Base-by-base conservation (phyloP, 2,113 vertebrate genomes). In the Nycticryphes semicollaris region DNA sequence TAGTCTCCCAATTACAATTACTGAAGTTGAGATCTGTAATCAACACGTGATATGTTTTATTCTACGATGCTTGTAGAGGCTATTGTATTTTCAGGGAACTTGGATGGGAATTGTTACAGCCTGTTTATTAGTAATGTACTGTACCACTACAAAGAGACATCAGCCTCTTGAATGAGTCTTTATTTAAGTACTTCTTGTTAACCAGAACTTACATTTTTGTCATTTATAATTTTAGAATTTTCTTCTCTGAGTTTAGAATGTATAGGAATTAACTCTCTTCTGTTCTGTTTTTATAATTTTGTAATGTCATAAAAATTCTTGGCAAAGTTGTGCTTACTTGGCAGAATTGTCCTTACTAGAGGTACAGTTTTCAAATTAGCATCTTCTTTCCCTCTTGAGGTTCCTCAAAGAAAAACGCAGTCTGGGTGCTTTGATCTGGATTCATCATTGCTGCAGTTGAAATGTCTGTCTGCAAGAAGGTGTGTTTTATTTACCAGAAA, bases 391-490 rank as follows among this genome's bases (percentile, higher is more conserved):
- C 95, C 68, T 96, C 76, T 90, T 95, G 97, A 99, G 99, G 99
- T 99, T 98, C 99, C 99, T 98, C 99, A 99, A 97, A 99, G 99
- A 93, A 99, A 98, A 98, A 98, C 98, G 96, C 99, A 99, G 70
- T 99, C 99, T 33, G 99, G 99, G 91, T 99, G 98, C 98, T 99
- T 99, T 98, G 99, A 99, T 98, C 98, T 99, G 96, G 99, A 99
- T 98, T 98, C 98, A 39, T 99, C 99, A 47, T 97, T 99, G 96
- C 94, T 98, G 73, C 98, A 98, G 84, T 98, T 98, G 97, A 99
- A 99, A 98, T 98, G 97, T 97, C 97, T 99, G 84, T 98, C 98
- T 97, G 98, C 98, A 96, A 99, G 98, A 98, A 99, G 99, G 99
- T 99, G 98, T 73, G 84, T 87, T 80, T 89, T 94, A 97, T 93